phyloP scores from a whole-genome alignment of 2,113 vertebrate species.

The Oreochromis spilurus region DNA sequence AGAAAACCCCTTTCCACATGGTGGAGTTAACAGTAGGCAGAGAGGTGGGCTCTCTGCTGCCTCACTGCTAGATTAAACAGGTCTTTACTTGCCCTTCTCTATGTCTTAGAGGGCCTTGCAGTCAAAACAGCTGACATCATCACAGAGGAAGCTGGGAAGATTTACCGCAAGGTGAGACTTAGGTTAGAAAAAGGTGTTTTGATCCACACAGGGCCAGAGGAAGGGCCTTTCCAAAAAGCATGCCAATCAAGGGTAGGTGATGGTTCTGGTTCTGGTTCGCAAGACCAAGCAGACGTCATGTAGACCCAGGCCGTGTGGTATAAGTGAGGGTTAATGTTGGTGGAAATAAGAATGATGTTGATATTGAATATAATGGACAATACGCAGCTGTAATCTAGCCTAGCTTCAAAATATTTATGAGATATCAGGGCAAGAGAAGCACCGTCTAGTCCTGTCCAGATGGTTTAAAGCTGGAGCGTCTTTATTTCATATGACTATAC shows the following conservation, averaged over 20 bases:
- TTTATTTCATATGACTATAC: neutral
- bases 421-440: neutral
- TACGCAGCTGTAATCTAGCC: neutral
- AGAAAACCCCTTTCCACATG: neutral
- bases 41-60: neutral
- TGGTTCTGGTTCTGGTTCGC: neutral
- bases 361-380: neutral
- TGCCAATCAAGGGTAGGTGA: neutral
- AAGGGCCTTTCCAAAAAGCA: neutral
- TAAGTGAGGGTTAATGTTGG: neutral
- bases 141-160: conserved; percentile 26
- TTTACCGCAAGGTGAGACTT: conserved; percentile 31
- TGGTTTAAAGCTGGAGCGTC: neutral
- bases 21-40: neutral
- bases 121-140: conserved; percentile 60
- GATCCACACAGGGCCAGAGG: neutral
- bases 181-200: conserved; percentile 48
- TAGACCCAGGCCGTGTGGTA: fast-evolving
- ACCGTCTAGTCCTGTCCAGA: neutral
- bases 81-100: conserved; percentile 41
- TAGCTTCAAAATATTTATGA: neutral
- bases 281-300: neutral
- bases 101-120: neutral
- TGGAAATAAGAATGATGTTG: neutral
- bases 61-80: conserved; percentile 28